Evolutionary conservation across 2,113 vertebrate genomes (phyloP).

Genomic region (Tenebrosternarchus preto): DNA sequence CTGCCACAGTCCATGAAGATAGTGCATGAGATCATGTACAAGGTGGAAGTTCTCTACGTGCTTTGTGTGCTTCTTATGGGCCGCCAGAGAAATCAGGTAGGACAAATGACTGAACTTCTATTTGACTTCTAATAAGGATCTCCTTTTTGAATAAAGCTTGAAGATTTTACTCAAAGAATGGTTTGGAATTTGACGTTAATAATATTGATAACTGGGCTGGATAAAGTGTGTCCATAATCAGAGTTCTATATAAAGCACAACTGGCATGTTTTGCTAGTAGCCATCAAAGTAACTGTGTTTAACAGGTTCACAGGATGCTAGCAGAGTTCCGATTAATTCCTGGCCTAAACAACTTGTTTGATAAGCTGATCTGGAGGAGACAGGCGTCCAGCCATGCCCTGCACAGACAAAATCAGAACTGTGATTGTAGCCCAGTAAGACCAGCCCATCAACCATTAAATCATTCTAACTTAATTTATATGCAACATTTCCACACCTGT

Average conservation of each 20-base stretch:
- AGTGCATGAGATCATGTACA: constrained; percentile 99
- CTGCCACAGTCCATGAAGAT: constrained; percentile 99
- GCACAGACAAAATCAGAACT: constrained; percentile 96
- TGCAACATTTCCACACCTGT: background rate
- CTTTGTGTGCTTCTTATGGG: constrained; percentile 97
- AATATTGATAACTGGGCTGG: too few relatives aligned
- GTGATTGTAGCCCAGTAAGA: constrained; percentile 96
- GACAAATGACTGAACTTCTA: background rate
- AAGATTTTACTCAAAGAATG: too few relatives aligned
- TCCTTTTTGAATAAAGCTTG: too few relatives aligned
- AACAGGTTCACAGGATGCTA: constrained; percentile 96
- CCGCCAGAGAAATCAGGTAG: constrained; percentile 94
- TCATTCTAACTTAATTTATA: background rate
- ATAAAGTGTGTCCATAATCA: too few relatives aligned
- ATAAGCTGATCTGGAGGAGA: constrained; percentile 98
- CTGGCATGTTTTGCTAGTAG: background rate
- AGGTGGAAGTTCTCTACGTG: constrained; percentile 96
- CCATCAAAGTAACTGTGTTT: constrained; percentile 12
- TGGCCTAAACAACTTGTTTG: constrained; percentile 96
- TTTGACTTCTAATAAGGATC: too few relatives aligned
- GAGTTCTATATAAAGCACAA: background rate
- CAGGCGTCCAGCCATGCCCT: constrained; percentile 89
- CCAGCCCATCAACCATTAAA: background rate
- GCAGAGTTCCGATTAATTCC: constrained; percentile 96
- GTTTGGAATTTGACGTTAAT: too few relatives aligned